Percentiles rank a stretch among this genome's conserved stretches.
Evolutionary conservation across 2,888 invertebrate species (phyloP).

Genomic region (Leptopilina myrica): DNA sequence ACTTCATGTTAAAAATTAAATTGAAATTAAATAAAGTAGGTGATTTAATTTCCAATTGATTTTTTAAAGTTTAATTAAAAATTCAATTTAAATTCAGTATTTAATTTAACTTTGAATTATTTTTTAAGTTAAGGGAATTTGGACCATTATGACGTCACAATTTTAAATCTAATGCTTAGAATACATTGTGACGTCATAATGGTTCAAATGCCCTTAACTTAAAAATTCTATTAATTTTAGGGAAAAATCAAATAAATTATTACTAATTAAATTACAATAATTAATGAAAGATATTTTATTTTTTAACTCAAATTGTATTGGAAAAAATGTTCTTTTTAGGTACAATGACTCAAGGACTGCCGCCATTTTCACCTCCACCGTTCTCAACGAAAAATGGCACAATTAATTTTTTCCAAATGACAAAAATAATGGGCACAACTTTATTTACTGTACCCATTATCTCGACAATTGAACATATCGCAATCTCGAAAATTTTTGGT

Average conservation of each 20-base stretch:
- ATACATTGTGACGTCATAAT: too few species aligned
- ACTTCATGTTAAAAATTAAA: too few species aligned
- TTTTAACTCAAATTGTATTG: background rate
- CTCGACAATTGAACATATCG: slow-evolving; percentile 85
- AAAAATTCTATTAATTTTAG: too few species aligned
- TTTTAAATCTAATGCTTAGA: too few species aligned
- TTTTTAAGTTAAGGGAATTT: too few species aligned
- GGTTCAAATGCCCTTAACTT: too few species aligned
- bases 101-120: too few species aligned
- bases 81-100: too few species aligned
- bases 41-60: too few species aligned
- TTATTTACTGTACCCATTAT: slow-evolving; percentile 84
- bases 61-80: too few species aligned
- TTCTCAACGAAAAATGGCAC: slow-evolving; percentile 82
- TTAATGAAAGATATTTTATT: background rate
- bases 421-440: slow-evolving; percentile 80
- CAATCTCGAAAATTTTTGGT: slow-evolving; percentile 89
- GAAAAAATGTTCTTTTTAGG: background rate
- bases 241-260: slow-evolving; percentile 67
- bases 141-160: too few species aligned
- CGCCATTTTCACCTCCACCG: slow-evolving; percentile 83
- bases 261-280: background rate
- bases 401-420: slow-evolving; percentile 81
- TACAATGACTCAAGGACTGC: slow-evolving; percentile 83
- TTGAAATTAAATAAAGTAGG: too few species aligned